These are phyloP conservation scores for Zaprionus inermis DNA, from an alignment of 1,140 invertebrate species.

Conservation along the genomic window DNA sequence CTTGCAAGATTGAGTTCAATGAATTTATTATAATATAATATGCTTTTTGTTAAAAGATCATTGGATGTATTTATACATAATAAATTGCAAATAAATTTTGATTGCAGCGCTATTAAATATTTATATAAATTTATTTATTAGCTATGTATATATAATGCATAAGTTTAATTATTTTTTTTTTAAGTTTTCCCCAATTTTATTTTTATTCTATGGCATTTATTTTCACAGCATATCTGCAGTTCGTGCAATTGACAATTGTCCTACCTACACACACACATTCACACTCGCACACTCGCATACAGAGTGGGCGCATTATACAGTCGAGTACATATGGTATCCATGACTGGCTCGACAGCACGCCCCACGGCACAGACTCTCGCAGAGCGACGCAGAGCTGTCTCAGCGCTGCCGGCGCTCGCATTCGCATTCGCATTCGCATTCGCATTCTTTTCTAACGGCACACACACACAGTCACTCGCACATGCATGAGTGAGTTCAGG, in stretches of 20 bases:
- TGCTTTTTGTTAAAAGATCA: too few species aligned
- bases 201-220: too few species aligned
- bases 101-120: too few species aligned
- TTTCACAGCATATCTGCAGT: not conserved
- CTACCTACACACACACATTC: not conserved
- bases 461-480: not conserved
- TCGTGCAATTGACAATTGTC: not conserved
- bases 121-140: too few species aligned
- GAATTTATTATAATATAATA: too few species aligned
- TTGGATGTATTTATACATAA: too few species aligned
- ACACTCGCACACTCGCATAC: not conserved
- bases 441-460: constrained; percentile 1
- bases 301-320: constrained; percentile 9
- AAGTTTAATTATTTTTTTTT: too few species aligned
- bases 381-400: constrained; percentile 20
- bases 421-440: not conserved
- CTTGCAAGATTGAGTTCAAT: too few species aligned
- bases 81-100: too few species aligned
- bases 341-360: constrained; percentile 23
- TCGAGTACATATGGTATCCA: constrained; percentile 29
- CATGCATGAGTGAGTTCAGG: constrained; percentile 10
- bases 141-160: too few species aligned
- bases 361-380: constrained; percentile 18
- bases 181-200: too few species aligned
- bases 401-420: not conserved